Evolutionary conservation across 1,140 invertebrate genomes (phyloP), one percentile per base, ranked within the genome.

Genomic region (Lepidotrigona ventralis): DNA sequence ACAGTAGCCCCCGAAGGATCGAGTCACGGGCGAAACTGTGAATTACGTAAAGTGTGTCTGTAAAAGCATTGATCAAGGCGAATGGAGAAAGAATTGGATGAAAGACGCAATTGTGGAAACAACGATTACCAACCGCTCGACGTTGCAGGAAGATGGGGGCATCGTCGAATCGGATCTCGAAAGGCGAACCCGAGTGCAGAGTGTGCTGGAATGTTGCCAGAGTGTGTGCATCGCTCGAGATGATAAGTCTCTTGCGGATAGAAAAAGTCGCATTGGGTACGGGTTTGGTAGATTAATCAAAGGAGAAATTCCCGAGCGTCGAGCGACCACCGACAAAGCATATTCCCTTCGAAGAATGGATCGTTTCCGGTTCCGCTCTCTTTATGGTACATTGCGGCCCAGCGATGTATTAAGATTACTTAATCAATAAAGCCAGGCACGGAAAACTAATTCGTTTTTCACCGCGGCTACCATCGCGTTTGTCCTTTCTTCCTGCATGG

Each of bases 381-480:
- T 94, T 94, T 94, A 94, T 94, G 94, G 93, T 93, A 94, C 93
- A 93, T 93, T 94, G 94, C 94, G 93, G 93, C 93, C 75, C 93
- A 94, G 92, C 94, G 93, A 94, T 94, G 94, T 94, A 94, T 94
- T 94, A 94, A 94, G 93, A 94, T 94, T 94, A 93, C 94, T 94
- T 94, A 94, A 94, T 94, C 94, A 92, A 94, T 94, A 94, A 92
- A 93, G 89, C 88, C 84, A 87, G 86, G 89, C 91, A 91, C 89
- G 90, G 89, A 90, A 92, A 91, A 89, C 89, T 93, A 93, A 93
- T 93, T 91, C 91, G 90, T 93, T 94, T 93, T 93, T 93, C 91
- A 92, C 91, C 89, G 85, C 82, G 53, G 12, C 54, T 23, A 33
- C 53, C 66, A 29, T 56, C 74, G 66, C n/a, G 17, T 71, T 70